phyloP scores from a whole-genome alignment of 2,113 vertebrate genomes.

The Eolophus roseicapilla region DNA sequence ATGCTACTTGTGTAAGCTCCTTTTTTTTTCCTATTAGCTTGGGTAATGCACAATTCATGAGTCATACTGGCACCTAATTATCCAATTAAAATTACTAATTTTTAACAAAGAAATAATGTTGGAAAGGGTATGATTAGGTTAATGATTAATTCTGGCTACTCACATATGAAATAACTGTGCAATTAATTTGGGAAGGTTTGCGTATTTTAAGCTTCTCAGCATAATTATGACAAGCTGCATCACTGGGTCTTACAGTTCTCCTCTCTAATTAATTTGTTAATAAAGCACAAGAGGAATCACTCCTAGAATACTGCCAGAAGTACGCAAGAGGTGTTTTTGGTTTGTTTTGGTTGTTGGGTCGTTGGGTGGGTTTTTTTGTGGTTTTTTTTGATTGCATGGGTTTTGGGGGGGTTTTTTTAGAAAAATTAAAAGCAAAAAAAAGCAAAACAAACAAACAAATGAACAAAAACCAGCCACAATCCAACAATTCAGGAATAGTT shows the following conservation, averaged over 20 bases:
- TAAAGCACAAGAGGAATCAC: background rate
- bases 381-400: background rate
- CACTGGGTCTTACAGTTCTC: background rate
- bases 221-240: background rate
- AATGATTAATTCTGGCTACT: conserved; percentile 41
- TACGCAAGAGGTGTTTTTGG: background rate
- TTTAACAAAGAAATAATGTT: conserved; percentile 13
- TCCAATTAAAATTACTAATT: conserved; percentile 24
- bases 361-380: no score
- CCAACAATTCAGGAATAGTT: background rate
- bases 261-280: conserved; percentile 6
- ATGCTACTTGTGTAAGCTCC: background rate
- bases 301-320: background rate
- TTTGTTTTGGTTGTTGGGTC: background rate
- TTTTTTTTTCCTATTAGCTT: background rate
- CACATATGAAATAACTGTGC: background rate
- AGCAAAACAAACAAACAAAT: background rate
- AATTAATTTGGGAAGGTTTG: conserved; percentile 21
- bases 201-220: background rate
- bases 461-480: background rate
- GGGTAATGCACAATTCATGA: conserved; percentile 6
- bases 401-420: background rate
- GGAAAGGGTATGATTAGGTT: conserved; percentile 1
- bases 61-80: background rate
- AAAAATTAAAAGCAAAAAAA: background rate